These are phyloP conservation scores for Diorhabda sublineata DNA, from an alignment of 1,140 invertebrate species.

Conservation along the genomic window DNA sequence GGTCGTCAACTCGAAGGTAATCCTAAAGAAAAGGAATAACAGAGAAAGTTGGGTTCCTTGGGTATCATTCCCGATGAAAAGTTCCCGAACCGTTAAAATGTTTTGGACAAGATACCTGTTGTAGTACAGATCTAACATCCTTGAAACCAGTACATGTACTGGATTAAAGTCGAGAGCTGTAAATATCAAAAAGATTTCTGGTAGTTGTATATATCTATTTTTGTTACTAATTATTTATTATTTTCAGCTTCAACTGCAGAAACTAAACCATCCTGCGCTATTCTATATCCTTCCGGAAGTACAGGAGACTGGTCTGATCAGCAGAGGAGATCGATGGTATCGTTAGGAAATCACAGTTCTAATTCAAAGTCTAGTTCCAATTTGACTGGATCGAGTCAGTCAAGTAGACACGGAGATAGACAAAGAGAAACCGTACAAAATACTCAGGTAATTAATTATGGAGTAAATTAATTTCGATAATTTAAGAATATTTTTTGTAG, in stretches of 20 bases:
- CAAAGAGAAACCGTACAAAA: constrained; percentile 38
- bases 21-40: too few relatives aligned
- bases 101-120: too few relatives aligned
- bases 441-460: constrained; percentile 27
- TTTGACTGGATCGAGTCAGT: constrained; percentile 54
- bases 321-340: constrained; percentile 66
- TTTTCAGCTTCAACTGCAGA: constrained; percentile 58
- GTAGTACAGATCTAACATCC: too few relatives aligned
- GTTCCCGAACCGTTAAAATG: too few relatives aligned
- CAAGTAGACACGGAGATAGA: constrained; percentile 43
- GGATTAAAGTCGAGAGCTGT: too few relatives aligned
- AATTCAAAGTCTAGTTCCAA: constrained; percentile 71
- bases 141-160: too few relatives aligned
- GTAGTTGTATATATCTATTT: too few relatives aligned
- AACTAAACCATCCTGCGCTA: constrained; percentile 64
- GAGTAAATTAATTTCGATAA: neutral
- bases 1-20: too few relatives aligned
- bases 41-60: too few relatives aligned
- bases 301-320: constrained; percentile 58
- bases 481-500: constrained; percentile 37
- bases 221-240: constrained; percentile 13
- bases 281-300: constrained; percentile 55
- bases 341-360: constrained; percentile 64
- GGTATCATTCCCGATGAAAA: too few relatives aligned
- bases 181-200: too few relatives aligned